phyloP scores from a whole-genome alignment of 2,113 vertebrate species.

The Heloderma charlesbogerti region DNA sequence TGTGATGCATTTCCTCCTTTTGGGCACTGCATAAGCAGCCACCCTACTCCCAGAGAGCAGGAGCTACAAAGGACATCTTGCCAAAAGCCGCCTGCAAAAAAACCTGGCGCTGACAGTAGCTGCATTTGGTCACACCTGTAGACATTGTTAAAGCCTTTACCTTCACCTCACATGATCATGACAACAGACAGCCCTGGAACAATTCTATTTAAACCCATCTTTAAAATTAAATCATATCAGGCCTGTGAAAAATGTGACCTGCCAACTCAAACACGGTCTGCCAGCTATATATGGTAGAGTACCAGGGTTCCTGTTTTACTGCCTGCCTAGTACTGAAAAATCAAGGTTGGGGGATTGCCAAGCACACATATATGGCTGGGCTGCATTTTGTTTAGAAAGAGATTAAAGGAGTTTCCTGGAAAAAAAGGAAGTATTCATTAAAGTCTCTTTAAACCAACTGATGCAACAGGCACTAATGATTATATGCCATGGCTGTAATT shows the following conservation, averaged over 20 bases:
- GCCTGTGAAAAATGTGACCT: background rate
- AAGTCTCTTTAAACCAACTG: background rate
- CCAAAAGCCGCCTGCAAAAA: background rate
- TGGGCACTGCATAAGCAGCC: no score
- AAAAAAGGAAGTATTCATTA: background rate
- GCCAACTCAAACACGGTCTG: background rate
- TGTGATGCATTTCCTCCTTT: background rate
- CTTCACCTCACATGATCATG: background rate
- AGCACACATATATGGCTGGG: background rate
- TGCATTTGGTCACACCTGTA: background rate
- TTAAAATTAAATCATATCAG: background rate
- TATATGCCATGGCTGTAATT: background rate
- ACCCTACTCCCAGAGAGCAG: background rate
- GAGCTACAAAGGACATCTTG: background rate
- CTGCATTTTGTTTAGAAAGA: background rate
- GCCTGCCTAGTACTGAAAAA: background rate
- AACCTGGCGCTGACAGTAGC: background rate
- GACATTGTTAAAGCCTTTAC: background rate
- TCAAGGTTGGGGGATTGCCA: background rate
- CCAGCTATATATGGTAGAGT: background rate
- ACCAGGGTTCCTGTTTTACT: background rate
- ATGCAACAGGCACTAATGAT: constrained; percentile 9
- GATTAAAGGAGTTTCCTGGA: background rate
- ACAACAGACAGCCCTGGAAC: background rate
- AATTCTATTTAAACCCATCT: constrained; percentile 16